Percentiles rank a stretch among this genome's conserved stretches.
Conservation (phyloP, 2,113 vertebrate species). For the Nerophis ophidion region DNA sequence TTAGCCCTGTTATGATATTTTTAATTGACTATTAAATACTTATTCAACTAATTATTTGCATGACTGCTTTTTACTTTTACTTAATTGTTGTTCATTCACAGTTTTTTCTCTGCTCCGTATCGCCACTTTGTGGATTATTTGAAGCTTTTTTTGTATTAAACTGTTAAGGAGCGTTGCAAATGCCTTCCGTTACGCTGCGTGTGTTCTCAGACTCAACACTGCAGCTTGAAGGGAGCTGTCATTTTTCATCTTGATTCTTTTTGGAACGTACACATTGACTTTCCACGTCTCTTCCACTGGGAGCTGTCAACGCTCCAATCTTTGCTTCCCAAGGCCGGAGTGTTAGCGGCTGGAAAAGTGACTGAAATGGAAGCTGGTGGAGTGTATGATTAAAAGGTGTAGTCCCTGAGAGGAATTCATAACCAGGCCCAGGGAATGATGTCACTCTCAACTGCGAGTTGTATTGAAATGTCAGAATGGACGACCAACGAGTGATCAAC, state of each 20-base stretch:
- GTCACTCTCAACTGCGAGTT: background rate
- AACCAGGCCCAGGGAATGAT: slow-evolving; percentile 18
- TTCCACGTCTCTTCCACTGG: slow-evolving; percentile 31
- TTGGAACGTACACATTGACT: background rate
- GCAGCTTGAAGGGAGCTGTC: slow-evolving; percentile 12
- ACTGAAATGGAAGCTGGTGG: slow-evolving; percentile 56
- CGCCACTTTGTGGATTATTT: too few relatives aligned
- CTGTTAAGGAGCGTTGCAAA: too few relatives aligned
- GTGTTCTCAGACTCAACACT: too few relatives aligned
- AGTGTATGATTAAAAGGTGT: slow-evolving; percentile 43
- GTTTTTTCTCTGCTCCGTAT: too few relatives aligned
- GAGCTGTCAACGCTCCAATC: slow-evolving; percentile 51
- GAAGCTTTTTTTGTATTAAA: too few relatives aligned
- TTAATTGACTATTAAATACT: too few relatives aligned
- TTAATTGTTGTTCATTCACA: too few relatives aligned
- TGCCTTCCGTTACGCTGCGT: too few relatives aligned
- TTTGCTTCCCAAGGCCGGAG: slow-evolving; percentile 39
- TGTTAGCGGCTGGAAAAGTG: slow-evolving; percentile 46
- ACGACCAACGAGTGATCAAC: background rate
- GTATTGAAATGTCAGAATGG: background rate
- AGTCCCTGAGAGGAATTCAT: slow-evolving; percentile 51
- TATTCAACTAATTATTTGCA: too few relatives aligned
- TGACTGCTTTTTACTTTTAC: too few relatives aligned
- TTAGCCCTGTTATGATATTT: too few relatives aligned
- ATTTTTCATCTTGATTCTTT: background rate